phyloP scores from a whole-genome alignment of 2,888 invertebrate genomes.

The Leucoptera coffeella region DNA sequence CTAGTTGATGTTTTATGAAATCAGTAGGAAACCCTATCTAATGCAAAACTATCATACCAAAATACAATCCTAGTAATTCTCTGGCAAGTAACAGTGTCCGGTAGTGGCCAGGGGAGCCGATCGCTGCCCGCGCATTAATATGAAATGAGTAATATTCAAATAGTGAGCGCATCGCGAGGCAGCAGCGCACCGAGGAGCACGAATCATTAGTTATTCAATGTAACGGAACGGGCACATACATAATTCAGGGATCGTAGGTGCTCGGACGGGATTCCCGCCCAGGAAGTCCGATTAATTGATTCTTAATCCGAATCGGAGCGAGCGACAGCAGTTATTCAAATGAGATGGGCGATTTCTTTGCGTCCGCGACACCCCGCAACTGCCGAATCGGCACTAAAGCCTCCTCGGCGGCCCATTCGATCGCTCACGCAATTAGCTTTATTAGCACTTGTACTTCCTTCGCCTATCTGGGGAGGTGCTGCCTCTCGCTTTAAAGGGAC shows the following conservation, averaged over 20 bases:
- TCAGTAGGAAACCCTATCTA: no score
- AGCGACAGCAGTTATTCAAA: slow-evolving; percentile 16
- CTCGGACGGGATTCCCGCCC: slow-evolving; percentile 2
- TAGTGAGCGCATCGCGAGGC: slow-evolving; percentile 4
- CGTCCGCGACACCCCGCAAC: slow-evolving; percentile 5
- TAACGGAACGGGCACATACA: slow-evolving; percentile 26
- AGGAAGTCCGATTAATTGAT: slow-evolving; percentile 15
- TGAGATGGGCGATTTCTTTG: slow-evolving; percentile 10
- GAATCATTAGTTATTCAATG: slow-evolving; percentile 38
- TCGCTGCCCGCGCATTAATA: slow-evolving; percentile 14
- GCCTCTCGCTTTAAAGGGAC: no score
- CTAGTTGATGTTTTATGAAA: no score
- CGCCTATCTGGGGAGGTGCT: no score
- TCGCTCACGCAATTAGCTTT: no score
- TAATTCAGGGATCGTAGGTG: slow-evolving; percentile 8
- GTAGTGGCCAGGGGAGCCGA: slow-evolving; percentile 9
- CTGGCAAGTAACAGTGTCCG: no score
- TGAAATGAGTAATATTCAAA: slow-evolving; percentile 18
- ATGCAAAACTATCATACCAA: no score
- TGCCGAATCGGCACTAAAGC: slow-evolving; percentile 6
- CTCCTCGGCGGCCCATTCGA: slow-evolving; percentile 2
- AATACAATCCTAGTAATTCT: no score
- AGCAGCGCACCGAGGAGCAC: slow-evolving; percentile 10
- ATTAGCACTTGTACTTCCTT: no score
- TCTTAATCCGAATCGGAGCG: slow-evolving; percentile 18